A percentile compares a stretch with the other conserved stretches of the same genome.
Conservation (phyloP, 2,888 invertebrate genomes). For the Drosophila mercatorum region DNA sequence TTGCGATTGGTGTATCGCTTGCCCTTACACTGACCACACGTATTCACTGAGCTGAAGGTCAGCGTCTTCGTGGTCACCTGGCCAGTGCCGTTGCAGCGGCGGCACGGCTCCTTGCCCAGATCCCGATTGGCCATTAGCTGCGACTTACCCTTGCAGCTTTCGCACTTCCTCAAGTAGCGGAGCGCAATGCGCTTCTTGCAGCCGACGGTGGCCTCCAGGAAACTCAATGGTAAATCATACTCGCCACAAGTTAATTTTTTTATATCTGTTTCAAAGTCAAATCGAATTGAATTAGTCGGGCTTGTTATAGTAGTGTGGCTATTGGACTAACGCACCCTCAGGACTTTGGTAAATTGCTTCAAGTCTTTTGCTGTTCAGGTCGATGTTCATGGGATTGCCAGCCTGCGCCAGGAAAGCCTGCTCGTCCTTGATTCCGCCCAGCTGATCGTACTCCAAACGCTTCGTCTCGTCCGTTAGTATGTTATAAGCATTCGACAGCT, state of each 20-base stretch:
- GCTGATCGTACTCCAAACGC: conserved; percentile 86
- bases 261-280: conserved; percentile 49
- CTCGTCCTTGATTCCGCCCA: conserved; percentile 73
- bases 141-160: conserved; percentile 77
- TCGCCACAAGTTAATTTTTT: conserved; percentile 62
- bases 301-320: neutral
- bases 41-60: conserved; percentile 57
- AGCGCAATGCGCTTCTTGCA: conserved; percentile 77
- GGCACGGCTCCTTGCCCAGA: conserved; percentile 75
- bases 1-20: conserved; percentile 77
- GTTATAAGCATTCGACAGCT: conserved; percentile 99
- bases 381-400: conserved; percentile 61
- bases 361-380: conserved; percentile 26
- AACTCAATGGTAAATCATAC: conserved; percentile 70
- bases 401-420: conserved; percentile 72
- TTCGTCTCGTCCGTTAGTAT: conserved; percentile 93
- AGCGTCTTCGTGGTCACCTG: conserved; percentile 69
- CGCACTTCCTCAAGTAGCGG: conserved; percentile 74
- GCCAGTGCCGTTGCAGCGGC: conserved; percentile 82
- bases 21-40: conserved; percentile 80
- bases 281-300: neutral
- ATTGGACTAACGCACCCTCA: conserved; percentile 50
- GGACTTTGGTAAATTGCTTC: conserved; percentile 22
- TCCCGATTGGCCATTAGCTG: conserved; percentile 65
- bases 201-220: conserved; percentile 80